These are phyloP conservation scores for Chaetogeoica ovagalla DNA, from an alignment of 2,888 invertebrate species.

Conservation along the genomic window DNA sequence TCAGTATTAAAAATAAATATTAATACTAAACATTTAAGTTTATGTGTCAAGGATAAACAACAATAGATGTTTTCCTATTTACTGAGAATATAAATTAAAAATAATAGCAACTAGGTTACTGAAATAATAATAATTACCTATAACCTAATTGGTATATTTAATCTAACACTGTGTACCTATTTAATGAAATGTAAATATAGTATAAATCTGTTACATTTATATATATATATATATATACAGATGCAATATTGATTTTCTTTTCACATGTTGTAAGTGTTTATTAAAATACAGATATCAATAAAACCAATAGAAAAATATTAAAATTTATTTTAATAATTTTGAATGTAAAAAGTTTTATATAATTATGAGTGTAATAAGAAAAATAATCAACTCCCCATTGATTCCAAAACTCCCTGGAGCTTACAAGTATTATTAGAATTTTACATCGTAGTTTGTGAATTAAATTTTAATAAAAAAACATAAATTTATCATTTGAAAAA, in stretches of 20 bases:
- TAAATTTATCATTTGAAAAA: conserved; percentile 1
- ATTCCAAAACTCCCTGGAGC: conserved; percentile 39
- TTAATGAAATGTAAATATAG: background rate
- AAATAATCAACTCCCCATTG: conserved; percentile 38
- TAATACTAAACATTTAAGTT: conserved; percentile 30
- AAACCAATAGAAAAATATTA: conserved; percentile 22
- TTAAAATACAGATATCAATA: background rate
- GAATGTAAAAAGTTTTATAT: conserved; percentile 15
- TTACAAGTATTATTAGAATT: conserved; percentile 38
- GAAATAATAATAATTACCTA: conserved; percentile 36
- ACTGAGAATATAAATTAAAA: conserved; percentile 20
- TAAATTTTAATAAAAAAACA: conserved; percentile 23
- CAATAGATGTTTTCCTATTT: conserved; percentile 14
- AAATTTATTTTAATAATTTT: conserved; percentile 12
- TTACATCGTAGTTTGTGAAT: conserved; percentile 26
- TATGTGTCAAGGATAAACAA: conserved; percentile 6
- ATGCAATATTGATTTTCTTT: background rate
- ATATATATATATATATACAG: background rate
- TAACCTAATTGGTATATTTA: conserved; percentile 36
- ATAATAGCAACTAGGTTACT: conserved; percentile 28
- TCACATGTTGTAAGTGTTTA: background rate
- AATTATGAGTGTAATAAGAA: conserved; percentile 33
- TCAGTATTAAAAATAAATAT: conserved; percentile 29
- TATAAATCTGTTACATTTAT: background rate
- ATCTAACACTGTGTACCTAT: conserved; percentile 16